A percentile compares a stretch with the other conserved stretches of the same genome.
phyloP scores from a whole-genome alignment of 2,888 invertebrate genomes.

The Caenorhabditis sp. region DNA sequence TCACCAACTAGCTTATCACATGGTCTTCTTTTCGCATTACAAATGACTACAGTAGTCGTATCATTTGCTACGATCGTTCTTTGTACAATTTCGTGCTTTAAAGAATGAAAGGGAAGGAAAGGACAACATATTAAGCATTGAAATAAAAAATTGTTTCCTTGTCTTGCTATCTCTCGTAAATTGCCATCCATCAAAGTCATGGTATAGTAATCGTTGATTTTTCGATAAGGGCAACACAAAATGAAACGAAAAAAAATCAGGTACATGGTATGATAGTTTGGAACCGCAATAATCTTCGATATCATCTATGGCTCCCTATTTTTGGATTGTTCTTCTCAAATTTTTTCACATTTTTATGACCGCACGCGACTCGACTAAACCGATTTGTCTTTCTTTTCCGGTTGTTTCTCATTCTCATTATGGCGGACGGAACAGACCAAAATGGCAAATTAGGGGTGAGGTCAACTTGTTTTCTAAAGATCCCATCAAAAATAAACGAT shows the following conservation, averaged over 20 bases:
- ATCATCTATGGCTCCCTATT: too few relatives aligned
- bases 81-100: constrained; percentile 21
- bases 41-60: neutral
- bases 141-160: constrained; percentile 21
- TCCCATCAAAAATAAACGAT: too few relatives aligned
- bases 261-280: neutral
- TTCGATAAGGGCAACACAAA: neutral
- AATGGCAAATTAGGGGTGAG: neutral
- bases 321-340: too few relatives aligned
- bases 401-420: neutral
- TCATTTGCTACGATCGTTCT: constrained; percentile 27
- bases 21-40: constrained; percentile 21
- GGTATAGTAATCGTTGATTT: neutral
- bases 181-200: neutral
- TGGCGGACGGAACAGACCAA: too few relatives aligned
- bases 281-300: too few relatives aligned
- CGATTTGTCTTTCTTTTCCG: neutral
- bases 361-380: too few relatives aligned
- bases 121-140: neutral
- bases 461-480: neutral
- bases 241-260: neutral
- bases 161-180: neutral
- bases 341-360: too few relatives aligned
- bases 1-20: constrained; percentile 13
- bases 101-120: too few relatives aligned